phyloP scores from a whole-genome alignment of 2,888 invertebrate genomes.

The Adineta ricciae region DNA sequence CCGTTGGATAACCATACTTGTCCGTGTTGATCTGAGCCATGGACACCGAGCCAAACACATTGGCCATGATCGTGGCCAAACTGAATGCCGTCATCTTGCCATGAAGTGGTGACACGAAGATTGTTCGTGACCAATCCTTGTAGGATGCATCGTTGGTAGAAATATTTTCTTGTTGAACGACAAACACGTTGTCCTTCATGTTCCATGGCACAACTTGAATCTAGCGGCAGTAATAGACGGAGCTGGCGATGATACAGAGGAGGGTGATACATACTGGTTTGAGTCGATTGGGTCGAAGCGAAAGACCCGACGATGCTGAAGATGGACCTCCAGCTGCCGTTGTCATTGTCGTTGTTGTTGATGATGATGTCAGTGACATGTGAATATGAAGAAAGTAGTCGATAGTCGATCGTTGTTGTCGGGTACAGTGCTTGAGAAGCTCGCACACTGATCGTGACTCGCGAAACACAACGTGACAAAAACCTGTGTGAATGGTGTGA shows the following conservation, averaged over 20 bases:
- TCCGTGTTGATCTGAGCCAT: background rate
- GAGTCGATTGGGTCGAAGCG: background rate
- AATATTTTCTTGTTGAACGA: background rate
- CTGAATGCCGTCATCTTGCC: background rate
- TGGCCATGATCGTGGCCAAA: background rate
- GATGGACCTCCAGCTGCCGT: too few species aligned
- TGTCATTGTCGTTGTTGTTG: too few species aligned
- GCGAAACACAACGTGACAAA: background rate
- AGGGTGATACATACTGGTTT: background rate
- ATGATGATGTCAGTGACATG: background rate
- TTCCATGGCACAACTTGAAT: conserved; percentile 18
- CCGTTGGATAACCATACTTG: background rate
- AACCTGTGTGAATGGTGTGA: too few species aligned
- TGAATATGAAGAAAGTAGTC: conserved; percentile 15
- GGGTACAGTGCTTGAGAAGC: background rate
- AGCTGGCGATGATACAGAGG: too few species aligned
- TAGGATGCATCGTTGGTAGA: background rate
- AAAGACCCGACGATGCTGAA: background rate
- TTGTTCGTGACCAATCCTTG: conserved; percentile 7
- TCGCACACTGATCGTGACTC: background rate
- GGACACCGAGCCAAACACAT: too few species aligned
- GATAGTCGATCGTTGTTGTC: background rate
- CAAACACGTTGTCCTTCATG: background rate
- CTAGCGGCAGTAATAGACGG: background rate
- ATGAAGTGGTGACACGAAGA: background rate